phyloP scores from a whole-genome alignment of 2,113 vertebrate species.

The Tetrao urogallus region DNA sequence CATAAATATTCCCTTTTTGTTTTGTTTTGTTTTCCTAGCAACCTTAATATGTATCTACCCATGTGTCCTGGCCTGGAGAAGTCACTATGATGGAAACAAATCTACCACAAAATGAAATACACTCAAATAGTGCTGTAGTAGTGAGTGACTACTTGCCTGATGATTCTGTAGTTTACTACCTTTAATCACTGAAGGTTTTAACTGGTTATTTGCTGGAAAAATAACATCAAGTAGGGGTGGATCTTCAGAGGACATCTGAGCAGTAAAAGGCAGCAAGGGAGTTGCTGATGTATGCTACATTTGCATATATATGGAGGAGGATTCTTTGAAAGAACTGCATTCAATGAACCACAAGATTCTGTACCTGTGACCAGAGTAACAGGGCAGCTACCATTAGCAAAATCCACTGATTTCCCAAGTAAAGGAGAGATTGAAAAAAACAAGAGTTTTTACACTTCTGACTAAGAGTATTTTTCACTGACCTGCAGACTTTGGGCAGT shows the following conservation, averaged over 20 bases:
- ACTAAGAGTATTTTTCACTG: not conserved
- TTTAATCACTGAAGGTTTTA: not conserved
- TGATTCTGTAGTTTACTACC: not conserved
- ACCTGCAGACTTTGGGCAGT: not conserved
- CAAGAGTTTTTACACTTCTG: not conserved
- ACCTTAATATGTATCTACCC: not conserved
- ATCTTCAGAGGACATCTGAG: not conserved
- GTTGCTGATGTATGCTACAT: not conserved
- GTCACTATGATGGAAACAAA: not conserved
- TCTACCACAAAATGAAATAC: not conserved
- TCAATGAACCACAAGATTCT: not conserved
- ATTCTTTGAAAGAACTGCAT: not conserved
- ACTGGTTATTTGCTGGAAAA: not conserved
- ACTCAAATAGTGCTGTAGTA: not conserved
- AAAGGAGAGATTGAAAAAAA: not conserved
- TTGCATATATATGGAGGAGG: fast-evolving
- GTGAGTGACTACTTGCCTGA: not conserved
- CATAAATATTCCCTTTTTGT: not conserved
- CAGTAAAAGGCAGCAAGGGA: not conserved
- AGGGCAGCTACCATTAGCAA: not conserved
- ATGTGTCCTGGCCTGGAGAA: not conserved
- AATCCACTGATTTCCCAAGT: not conserved
- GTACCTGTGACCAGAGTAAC: not conserved
- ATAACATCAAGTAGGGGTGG: not conserved
- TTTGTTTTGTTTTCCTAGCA: not conserved